A percentile compares a stretch with the other conserved stretches of the same genome.
Conservation (phyloP, 2,888 invertebrate genomes). For the Osmoderma eremita region DNA sequence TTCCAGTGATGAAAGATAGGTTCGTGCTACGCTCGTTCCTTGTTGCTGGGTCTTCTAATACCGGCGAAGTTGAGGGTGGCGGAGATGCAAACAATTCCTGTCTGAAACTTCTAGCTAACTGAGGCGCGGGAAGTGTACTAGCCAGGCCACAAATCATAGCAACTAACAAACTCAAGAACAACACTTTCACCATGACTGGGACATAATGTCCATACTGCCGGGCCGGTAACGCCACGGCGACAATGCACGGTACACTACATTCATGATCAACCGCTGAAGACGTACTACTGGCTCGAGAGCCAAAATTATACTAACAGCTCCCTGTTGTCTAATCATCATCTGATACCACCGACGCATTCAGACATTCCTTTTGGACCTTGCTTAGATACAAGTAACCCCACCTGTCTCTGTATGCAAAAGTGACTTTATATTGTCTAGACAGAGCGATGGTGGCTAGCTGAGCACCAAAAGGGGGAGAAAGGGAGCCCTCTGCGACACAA, state of each 20-base stretch:
- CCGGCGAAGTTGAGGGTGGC: constrained; percentile 43
- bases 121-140: constrained; percentile 59
- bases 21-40: constrained; percentile 83
- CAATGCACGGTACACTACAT: constrained; percentile 55
- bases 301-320: constrained; percentile 62
- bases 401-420: constrained; percentile 38
- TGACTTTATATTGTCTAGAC: constrained; percentile 33
- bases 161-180: constrained; percentile 63
- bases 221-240: constrained; percentile 65
- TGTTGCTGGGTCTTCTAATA: constrained; percentile 58
- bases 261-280: constrained; percentile 51
- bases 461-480: constrained; percentile 32
- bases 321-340: constrained; percentile 40
- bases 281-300: constrained; percentile 66
- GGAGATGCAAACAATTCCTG: constrained; percentile 50
- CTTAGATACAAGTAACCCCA: constrained; percentile 37
- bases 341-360: constrained; percentile 42
- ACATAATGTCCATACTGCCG: constrained; percentile 60
- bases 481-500: constrained; percentile 27
- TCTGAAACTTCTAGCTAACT: constrained; percentile 51
- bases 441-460: constrained; percentile 24
- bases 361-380: constrained; percentile 36
- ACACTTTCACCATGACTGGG: constrained; percentile 66
- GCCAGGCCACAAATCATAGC: constrained; percentile 62
- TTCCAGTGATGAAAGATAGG: constrained; percentile 82